Percentiles rank a stretch among this genome's conserved stretches.
These are phyloP conservation scores for Tiphia femorata DNA, from an alignment of 2,888 invertebrate species.

Conservation along the genomic window DNA sequence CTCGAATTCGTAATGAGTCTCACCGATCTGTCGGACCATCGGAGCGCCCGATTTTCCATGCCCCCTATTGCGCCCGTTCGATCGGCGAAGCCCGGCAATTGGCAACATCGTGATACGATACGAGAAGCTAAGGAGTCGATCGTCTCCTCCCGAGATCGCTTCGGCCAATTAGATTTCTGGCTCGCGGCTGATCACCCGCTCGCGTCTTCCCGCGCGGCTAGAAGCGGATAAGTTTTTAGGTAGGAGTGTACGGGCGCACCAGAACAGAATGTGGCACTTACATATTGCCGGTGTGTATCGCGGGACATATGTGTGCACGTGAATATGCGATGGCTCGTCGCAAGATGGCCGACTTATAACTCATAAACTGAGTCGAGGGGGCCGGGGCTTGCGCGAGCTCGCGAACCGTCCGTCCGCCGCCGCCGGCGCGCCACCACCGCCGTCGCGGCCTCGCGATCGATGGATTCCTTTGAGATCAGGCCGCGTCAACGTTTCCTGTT, in stretches of 20 bases:
- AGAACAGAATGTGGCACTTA: constrained; percentile 62
- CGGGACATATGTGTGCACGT: constrained; percentile 61
- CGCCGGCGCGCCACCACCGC: constrained; percentile 43
- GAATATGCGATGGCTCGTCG: constrained; percentile 63
- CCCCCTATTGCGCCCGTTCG: too few relatives aligned
- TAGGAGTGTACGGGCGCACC: constrained; percentile 57
- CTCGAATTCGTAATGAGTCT: too few relatives aligned
- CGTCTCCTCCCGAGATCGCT: too few relatives aligned
- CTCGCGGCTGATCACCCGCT: too few relatives aligned
- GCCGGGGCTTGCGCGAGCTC: constrained; percentile 26
- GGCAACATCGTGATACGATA: too few relatives aligned
- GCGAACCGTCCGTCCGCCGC: constrained; percentile 19
- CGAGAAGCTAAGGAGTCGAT: too few relatives aligned
- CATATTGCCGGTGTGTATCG: constrained; percentile 61
- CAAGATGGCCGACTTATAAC: constrained; percentile 68
- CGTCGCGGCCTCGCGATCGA: constrained; percentile 59
- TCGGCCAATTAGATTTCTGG: too few relatives aligned
- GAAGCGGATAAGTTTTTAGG: constrained; percentile 45
- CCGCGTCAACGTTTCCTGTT: constrained; percentile 47
- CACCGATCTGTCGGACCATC: too few relatives aligned
- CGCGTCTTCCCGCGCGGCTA: neutral
- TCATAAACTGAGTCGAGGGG: constrained; percentile 63
- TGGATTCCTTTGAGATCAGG: constrained; percentile 53
- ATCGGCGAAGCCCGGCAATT: too few relatives aligned
- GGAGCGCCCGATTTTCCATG: too few relatives aligned